Evolutionary conservation across 2,888 invertebrate genomes (phyloP).

Genomic region (Apeira syringaria): DNA sequence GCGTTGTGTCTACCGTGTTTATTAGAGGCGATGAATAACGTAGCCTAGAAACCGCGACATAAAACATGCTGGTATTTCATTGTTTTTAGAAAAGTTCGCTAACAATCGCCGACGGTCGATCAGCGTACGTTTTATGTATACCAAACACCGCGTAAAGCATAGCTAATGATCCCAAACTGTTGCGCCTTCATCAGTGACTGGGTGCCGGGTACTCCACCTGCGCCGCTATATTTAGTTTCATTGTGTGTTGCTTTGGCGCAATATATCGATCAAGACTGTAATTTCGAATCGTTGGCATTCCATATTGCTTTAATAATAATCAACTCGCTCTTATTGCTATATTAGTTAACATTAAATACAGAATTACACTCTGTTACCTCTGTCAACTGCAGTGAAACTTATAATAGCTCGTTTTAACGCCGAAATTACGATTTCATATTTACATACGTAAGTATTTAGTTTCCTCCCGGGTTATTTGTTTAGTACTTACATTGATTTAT

Average conservation of each 20-base stretch:
- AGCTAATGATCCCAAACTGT: conserved; percentile 43
- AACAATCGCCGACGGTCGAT: conserved; percentile 7
- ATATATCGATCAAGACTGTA: conserved; percentile 56
- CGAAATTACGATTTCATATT: too few species aligned
- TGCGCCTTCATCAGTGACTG: conserved; percentile 55
- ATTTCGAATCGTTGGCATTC: conserved; percentile 29
- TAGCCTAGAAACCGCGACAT: conserved; percentile 10
- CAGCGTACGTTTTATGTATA: conserved; percentile 15
- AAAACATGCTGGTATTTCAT: conserved; percentile 11
- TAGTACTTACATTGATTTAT: too few species aligned
- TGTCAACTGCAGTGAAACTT: too few species aligned
- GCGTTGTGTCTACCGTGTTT: neutral
- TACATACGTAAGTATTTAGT: too few species aligned
- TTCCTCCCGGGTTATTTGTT: too few species aligned
- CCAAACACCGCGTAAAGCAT: conserved; percentile 30
- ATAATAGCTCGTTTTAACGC: too few species aligned
- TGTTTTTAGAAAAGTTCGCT: conserved; percentile 10
- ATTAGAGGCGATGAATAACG: conserved; percentile 1
- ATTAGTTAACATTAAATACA: too few species aligned
- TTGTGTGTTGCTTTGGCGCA: conserved; percentile 65
- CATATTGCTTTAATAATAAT: conserved; percentile 1
- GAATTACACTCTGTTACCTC: too few species aligned
- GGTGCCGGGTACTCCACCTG: conserved; percentile 61
- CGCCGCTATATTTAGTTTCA: conserved; percentile 75
- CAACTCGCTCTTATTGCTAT: too few species aligned